Conservation (phyloP, 2,888 invertebrate genomes). For the Brachyptera putata region DNA sequence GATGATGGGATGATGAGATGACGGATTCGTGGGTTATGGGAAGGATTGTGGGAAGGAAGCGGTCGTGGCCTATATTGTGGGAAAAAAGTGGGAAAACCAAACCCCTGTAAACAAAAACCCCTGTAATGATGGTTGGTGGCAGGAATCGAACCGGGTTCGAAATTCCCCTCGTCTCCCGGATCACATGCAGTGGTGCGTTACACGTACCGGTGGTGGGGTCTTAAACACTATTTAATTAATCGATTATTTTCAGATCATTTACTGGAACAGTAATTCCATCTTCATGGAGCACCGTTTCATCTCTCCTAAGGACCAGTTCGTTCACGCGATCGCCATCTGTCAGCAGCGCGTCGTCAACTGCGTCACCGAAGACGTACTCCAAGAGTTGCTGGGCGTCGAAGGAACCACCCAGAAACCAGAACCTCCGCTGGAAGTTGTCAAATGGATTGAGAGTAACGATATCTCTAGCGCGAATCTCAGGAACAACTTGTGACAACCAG, state of each 20-base stretch:
- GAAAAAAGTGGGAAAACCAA: no score
- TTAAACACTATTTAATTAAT: no score
- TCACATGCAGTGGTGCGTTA: no score
- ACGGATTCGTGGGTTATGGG: no score
- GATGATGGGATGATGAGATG: no score
- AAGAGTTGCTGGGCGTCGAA: conserved; percentile 26
- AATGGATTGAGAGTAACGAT: conserved; percentile 67
- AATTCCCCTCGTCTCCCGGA: no score
- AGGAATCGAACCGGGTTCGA: no score
- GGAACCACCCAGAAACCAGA: conserved; percentile 49
- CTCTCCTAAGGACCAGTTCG: conserved; percentile 64
- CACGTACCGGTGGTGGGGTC: no score
- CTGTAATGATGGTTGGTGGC: no score
- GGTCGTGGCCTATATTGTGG: no score
- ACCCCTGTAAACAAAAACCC: no score
- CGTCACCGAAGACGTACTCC: conserved; percentile 43
- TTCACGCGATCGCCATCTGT: conserved; percentile 51
- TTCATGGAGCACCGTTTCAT: conserved; percentile 81
- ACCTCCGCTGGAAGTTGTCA: conserved; percentile 59
- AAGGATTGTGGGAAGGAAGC: no score
- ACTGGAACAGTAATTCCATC: conserved; percentile 79
- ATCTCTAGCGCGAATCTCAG: conserved; percentile 62
- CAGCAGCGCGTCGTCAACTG: conserved; percentile 46
- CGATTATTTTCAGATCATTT: conserved; percentile 61
- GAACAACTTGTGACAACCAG: conserved; percentile 42